Evolutionary conservation across 2,888 invertebrate species (phyloP).

Genomic region (Biston betularia): DNA sequence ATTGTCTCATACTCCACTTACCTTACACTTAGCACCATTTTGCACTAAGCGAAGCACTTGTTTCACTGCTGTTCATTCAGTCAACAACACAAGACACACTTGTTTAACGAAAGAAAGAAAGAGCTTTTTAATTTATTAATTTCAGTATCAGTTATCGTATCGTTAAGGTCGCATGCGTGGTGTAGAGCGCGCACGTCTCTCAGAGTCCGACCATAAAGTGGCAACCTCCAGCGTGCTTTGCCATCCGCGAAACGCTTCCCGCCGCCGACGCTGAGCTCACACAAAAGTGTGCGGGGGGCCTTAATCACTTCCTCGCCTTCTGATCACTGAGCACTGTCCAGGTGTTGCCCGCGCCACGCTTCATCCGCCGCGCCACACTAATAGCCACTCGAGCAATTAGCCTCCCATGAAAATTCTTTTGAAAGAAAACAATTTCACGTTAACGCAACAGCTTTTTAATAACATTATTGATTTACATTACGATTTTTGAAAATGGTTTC

Average conservation of each 20-base stretch:
- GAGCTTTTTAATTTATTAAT: neutral
- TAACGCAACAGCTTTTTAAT: constrained; percentile 34
- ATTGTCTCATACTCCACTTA: constrained; percentile 65
- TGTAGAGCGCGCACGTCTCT: constrained; percentile 46
- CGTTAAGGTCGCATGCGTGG: constrained; percentile 31
- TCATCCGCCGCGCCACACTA: constrained; percentile 56
- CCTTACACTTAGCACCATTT: constrained; percentile 79
- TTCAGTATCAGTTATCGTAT: constrained; percentile 8
- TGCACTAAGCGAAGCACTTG: constrained; percentile 57
- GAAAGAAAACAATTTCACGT: constrained; percentile 38
- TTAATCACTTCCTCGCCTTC: constrained; percentile 63
- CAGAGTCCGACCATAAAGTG: constrained; percentile 65
- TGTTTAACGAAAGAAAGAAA: constrained; percentile 7
- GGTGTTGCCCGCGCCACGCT: constrained; percentile 63
- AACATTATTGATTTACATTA: constrained; percentile 29
- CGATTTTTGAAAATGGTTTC: constrained; percentile 7
- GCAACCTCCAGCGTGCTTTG: constrained; percentile 68
- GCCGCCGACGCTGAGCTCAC: constrained; percentile 38
- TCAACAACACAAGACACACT: constrained; percentile 48
- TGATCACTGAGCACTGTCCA: constrained; percentile 60
- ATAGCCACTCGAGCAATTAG: constrained; percentile 59
- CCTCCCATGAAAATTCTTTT: constrained; percentile 43
- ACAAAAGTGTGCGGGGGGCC: constrained; percentile 54
- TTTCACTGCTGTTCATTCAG: constrained; percentile 54
- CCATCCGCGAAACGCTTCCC: constrained; percentile 66